Evolutionary conservation across 2,797 vertebrate species (phyloP), one percentile per base, ranked within the genome.

Genomic region (Danio albolineatus): DNA sequence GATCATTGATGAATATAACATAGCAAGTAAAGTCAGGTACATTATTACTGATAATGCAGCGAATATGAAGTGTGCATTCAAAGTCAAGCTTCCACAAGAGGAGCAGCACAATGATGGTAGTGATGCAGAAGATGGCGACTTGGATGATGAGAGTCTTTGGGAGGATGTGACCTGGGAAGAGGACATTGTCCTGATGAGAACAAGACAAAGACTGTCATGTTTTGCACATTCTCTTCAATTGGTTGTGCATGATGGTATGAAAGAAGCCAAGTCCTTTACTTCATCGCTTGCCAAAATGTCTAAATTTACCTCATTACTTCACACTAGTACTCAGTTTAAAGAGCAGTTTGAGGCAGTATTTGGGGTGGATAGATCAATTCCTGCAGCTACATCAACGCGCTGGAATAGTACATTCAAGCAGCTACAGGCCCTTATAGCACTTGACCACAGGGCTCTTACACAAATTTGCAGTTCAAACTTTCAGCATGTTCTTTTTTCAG

Each of bases 31-130:
- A 17, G 72, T 77, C 6, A 72, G 60, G 9, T 85, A 80, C 59
- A 72, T 79, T 21, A 76, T 82, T 12, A 84, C 76, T 51, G 80
- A 82, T 28, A 84, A 84, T 51, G 80, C 73, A 19, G 49, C 65
- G n/a, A 85, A 82, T 73, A 82, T 83, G 76, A 85, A 73, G 39
- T 77, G 83, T 39, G 61, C 83, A 41, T 82, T 83, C 28, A 85
- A 85, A 49, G 76, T 80, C 49, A 51, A 78, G 5, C 67, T 80
- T 67, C 80, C 81, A 80, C 81, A 60, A 36, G 57, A 66, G 49
- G 16, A 19, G 17, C n/a, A 59, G 56, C 12, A 57, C 19, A 57
- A 19, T 21, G 54, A 57, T 57, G 10, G 2, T 6, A 14, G 56
- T 36, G 56, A 59, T 14, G 56, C 12, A 7, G 39, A 79, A 49